Evolutionary conservation across 2,888 invertebrate genomes (phyloP), one percentile per base, ranked within the genome.

Genomic region (Parnassius smintheus): DNA sequence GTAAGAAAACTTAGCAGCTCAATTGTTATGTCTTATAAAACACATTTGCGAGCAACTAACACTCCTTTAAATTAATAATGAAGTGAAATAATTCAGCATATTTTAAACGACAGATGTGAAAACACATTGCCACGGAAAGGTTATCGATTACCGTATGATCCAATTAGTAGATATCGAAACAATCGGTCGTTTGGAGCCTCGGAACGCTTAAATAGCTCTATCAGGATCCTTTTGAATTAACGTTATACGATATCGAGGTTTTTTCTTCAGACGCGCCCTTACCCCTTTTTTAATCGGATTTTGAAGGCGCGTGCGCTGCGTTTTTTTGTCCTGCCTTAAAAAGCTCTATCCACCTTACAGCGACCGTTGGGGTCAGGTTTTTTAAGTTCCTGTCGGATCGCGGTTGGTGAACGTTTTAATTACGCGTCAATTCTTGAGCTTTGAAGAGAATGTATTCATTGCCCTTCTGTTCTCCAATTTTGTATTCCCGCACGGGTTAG

Each of bases 221-320:
- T 91, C 90, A 85, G 83, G 80, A 81, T 85, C 82, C 76, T 76
- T 76, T 81, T 78, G 85, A 85, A 86, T 88, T 86, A 86, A 86
- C 84, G 88, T 86, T 88, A 85, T 88, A 78, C 79, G 83, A 84
- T 81, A 81, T 76, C 72, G 67, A 62, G 57, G 45, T 75, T 85
- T 86, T 88, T 75, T 85, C 83, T 72, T 80, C 83, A 76, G 85
- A 78, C 80, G 79, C 80, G 83, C 83, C 86, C 71, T 77, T 84
- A 88, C 89, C 91, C 89, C 88, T 91, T 91, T 87, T 88, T 88
- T 90, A 90, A 89, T 88, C 87, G 86, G 87, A 86, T 88, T 83
- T 85, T 69, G 72, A 75, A 81, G 86, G 83, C 88, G 86, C 89
- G 90, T 90, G 91, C 85, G 80, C 74, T 69, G 67, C 60, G 75